phyloP scores from a whole-genome alignment of 2,888 invertebrate genomes.

The Emmelina monodactyla region DNA sequence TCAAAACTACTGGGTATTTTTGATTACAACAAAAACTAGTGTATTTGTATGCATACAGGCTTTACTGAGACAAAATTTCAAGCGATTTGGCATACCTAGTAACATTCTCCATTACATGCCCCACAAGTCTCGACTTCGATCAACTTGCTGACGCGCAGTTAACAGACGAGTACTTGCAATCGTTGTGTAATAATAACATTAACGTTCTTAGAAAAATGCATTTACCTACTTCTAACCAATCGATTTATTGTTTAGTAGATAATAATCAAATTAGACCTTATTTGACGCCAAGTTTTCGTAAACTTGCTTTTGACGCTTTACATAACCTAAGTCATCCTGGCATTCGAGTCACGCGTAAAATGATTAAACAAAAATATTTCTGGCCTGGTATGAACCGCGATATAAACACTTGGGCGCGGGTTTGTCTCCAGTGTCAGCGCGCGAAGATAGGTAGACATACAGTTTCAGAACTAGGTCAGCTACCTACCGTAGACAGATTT shows the following conservation, averaged over 20 bases:
- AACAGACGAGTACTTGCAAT: neutral
- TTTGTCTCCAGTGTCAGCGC: constrained; percentile 1
- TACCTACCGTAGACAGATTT: constrained; percentile 11
- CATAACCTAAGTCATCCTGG: constrained; percentile 10
- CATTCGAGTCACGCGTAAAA: constrained; percentile 5
- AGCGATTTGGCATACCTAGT: no score
- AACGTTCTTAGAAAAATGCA: neutral
- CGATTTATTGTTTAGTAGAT: constrained; percentile 6
- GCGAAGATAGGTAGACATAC: constrained; percentile 3
- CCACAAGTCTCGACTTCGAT: neutral
- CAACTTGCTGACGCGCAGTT: neutral
- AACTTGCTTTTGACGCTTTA: constrained; percentile 6
- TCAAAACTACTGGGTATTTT: no score
- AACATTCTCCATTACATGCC: no score
- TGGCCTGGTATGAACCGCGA: constrained; percentile 2
- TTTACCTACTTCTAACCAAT: neutral
- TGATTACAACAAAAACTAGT: no score
- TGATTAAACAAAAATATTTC: constrained; percentile 5
- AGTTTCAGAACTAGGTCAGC: constrained; percentile 6
- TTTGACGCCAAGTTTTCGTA: constrained; percentile 3
- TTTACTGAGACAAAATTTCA: no score
- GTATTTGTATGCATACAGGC: no score
- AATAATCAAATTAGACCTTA: constrained; percentile 6
- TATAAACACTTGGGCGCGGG: neutral
- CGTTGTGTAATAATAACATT: neutral